Evolutionary conservation across 2,113 vertebrate species (phyloP).

Genomic region (Saccopteryx leptura): DNA sequence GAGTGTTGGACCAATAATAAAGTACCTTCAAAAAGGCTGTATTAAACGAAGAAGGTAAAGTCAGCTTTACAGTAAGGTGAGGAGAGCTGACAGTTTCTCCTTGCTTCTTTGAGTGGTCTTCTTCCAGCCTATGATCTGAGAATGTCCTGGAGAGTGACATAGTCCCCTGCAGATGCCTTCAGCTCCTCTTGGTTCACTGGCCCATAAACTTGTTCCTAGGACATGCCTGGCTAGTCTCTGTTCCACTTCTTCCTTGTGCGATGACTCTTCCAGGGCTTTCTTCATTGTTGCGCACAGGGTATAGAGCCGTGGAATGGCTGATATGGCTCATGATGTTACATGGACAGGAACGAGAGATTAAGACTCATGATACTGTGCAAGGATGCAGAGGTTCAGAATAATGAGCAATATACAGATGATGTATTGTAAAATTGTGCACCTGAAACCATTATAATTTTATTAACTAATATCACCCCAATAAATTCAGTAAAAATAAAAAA

Average conservation of each 20-base stretch:
- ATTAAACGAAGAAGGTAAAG: not conserved
- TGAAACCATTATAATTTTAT: too few relatives aligned
- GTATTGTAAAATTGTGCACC: too few relatives aligned
- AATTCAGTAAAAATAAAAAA: too few relatives aligned
- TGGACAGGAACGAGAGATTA: not conserved
- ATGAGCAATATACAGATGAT: not conserved
- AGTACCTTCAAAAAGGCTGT: not conserved
- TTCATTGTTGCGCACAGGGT: not conserved
- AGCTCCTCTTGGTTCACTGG: not conserved
- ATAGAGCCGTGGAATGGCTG: not conserved
- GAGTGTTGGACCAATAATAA: slow-evolving; percentile 31
- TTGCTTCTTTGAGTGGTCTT: not conserved
- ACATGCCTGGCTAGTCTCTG: not conserved
- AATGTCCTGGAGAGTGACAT: not conserved
- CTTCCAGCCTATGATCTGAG: not conserved
- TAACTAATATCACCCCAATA: too few relatives aligned
- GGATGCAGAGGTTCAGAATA: not conserved
- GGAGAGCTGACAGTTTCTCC: not conserved
- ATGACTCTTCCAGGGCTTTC: not conserved
- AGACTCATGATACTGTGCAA: not conserved
- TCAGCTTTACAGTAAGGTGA: not conserved
- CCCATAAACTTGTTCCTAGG: not conserved
- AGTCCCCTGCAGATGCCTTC: not conserved
- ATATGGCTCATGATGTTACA: not conserved
- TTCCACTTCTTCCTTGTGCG: not conserved